Percentiles rank a stretch among this genome's conserved stretches.
phyloP scores from a whole-genome alignment of 2,888 invertebrate species.

The Pseudolycoriella hygida region DNA sequence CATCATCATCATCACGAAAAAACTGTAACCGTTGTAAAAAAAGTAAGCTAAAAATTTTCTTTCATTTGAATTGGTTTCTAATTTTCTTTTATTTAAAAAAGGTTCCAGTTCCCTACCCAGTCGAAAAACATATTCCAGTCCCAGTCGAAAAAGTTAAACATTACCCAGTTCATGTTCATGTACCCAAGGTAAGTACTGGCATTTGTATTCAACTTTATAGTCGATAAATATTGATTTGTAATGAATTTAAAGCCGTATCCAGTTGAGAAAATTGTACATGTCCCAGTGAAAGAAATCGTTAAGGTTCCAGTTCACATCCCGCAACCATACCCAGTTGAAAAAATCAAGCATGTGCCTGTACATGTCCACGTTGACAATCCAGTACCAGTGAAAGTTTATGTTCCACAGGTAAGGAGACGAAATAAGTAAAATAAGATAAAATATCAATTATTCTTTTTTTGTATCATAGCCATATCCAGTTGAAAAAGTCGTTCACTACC shows the following conservation, averaged over 20 bases:
- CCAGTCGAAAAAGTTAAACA: slow-evolving; percentile 41
- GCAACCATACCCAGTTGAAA: slow-evolving; percentile 47
- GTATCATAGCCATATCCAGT: slow-evolving; percentile 56
- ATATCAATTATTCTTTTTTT: no score
- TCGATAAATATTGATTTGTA: no score
- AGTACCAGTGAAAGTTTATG: slow-evolving; percentile 50
- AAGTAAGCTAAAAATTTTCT: no score
- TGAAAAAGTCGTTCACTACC: slow-evolving; percentile 56
- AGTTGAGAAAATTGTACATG: slow-evolving; percentile 48
- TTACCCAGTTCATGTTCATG: slow-evolving; percentile 43
- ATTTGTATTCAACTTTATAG: no score
- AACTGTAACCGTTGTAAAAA: slow-evolving; percentile 49
- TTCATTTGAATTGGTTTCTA: no score
- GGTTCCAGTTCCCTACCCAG: slow-evolving; percentile 52
- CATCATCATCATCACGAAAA: slow-evolving; percentile 37
- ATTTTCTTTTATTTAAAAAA: no score
- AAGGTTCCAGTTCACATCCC: slow-evolving; percentile 65
- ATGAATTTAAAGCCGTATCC: slow-evolving; percentile 45
- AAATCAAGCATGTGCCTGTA: slow-evolving; percentile 41
- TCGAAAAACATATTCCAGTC: slow-evolving; percentile 43
- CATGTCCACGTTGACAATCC: slow-evolving; percentile 43
- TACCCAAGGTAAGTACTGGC: slow-evolving; percentile 41
- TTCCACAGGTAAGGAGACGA: slow-evolving; percentile 42
- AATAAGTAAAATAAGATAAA: no score
- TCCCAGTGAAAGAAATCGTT: slow-evolving; percentile 59